Base-by-base conservation (phyloP, 2,797 vertebrate species). In the Anguilla megastoma region DNA sequence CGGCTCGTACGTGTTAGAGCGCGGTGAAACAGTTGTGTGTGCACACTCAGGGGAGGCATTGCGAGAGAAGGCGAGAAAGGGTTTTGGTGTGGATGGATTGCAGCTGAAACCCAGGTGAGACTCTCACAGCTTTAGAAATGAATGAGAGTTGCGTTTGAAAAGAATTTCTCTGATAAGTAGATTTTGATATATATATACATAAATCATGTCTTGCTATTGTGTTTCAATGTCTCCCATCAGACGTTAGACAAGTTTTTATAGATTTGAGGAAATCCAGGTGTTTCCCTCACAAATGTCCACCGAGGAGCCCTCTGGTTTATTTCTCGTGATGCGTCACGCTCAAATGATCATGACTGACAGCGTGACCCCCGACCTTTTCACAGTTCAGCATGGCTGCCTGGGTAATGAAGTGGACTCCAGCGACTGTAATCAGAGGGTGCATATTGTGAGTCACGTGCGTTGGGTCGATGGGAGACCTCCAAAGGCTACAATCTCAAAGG, bases 311-410 rank as follows among this genome's bases (percentile, higher is more conserved):
- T 86, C 91, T 89, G 94, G 87, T 94, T 95, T 95, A 95, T 94
- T 96, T 94, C 92, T 92, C 92, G 92, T 71, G 90, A 93, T 94
- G 93, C 91, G 89, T 92, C 94, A 94, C 95, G 94, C 95, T 95
- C 94, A 92, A 94, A 93, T 94, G 93, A 93, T 95, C 95, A 94
- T 96, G 96, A 96, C 92, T 96, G 96, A 96, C 95, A 96, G 95
- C 93, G 86, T 90, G 94, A 94, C 92, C 92, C 80, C 91, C 92
- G 94, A 94, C 94, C 94, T 90, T 90, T 94, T 94, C 95, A 92
- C 94, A 93, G 96, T 96, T 96, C 95, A 96, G 76, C 91, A 93
- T 92, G 92, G 94, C 95, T 96, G 95, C 95, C 94, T 96, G 94
- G 94, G 94, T 96, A 96, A 97, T 96, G 95, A 96, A 94, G 95